Evolutionary conservation across 30 jellyfish, hydroid and myxozoan genomes (phyloP).

Genomic region (Cassiopea andromeda): DNA sequence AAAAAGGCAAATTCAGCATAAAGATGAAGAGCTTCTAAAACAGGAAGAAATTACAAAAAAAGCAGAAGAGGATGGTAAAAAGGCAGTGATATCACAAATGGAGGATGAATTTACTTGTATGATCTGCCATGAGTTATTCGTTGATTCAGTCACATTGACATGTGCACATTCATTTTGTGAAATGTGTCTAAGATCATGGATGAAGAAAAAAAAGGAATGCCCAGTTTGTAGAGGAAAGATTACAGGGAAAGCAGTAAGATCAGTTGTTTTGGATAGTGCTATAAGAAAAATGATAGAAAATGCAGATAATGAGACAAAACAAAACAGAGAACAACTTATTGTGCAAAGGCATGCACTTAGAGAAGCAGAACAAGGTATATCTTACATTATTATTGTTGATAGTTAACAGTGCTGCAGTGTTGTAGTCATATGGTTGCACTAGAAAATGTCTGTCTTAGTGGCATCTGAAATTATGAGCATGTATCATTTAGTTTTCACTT

Average conservation of each 20-base stretch:
- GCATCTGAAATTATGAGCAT: not conserved
- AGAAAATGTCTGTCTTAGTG: not conserved
- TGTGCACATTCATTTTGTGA: constrained; percentile 98
- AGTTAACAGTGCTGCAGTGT: not conserved
- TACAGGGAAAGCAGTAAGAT: constrained; percentile 80
- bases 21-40: constrained; percentile 69
- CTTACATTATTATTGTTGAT: constrained; percentile 54
- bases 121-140: constrained; percentile 88
- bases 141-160: constrained; percentile 89
- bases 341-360: constrained; percentile 60
- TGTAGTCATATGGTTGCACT: not conserved
- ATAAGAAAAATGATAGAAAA: constrained; percentile 83
- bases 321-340: constrained; percentile 57
- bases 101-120: constrained; percentile 99
- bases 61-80: constrained; percentile 88
- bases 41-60: constrained; percentile 77
- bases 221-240: constrained; percentile 92
- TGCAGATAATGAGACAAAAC: constrained; percentile 75
- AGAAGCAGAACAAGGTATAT: constrained; percentile 73
- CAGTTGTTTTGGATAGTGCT: constrained; percentile 93
- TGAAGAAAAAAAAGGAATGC: constrained; percentile 81
- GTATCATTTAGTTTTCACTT: not conserved
- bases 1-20: constrained; percentile 72
- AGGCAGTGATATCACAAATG: constrained; percentile 81
- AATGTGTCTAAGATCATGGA: constrained; percentile 83